Conservation (phyloP, 2,113 vertebrate genomes). For the Hystrix brachyura region DNA sequence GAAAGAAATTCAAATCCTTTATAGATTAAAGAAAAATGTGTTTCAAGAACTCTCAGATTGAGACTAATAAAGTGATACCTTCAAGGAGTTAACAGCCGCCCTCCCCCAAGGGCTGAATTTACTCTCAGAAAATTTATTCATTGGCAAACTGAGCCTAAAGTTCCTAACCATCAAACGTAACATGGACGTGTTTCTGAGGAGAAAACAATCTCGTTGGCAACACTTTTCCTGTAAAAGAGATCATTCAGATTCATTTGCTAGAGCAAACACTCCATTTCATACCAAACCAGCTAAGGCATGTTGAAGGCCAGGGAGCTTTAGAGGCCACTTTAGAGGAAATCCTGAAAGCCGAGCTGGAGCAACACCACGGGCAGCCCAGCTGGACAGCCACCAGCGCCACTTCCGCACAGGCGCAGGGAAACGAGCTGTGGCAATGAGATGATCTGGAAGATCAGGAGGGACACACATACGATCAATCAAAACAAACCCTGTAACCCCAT, state of each 20-base stretch:
- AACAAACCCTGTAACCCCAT: background rate
- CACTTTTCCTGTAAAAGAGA: conserved; percentile 5
- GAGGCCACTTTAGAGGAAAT: conserved; percentile 46
- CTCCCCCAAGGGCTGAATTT: background rate
- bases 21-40: background rate
- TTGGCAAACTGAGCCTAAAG: background rate
- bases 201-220: background rate
- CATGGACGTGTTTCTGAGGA: background rate
- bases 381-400: conserved; percentile 22
- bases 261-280: background rate
- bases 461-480: background rate
- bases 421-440: conserved; percentile 19
- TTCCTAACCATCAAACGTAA: background rate
- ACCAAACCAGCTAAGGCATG: background rate
- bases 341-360: conserved; percentile 68
- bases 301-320: background rate
- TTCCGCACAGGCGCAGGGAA: background rate
- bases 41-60: background rate
- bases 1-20: conserved; percentile 35
- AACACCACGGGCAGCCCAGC: background rate
- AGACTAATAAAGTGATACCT: background rate
- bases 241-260: conserved; percentile 29
- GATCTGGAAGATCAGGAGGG: background rate
- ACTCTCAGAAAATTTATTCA: conserved; percentile 40
- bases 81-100: background rate